Evolutionary conservation across 1,140 invertebrate genomes (phyloP).

Genomic region (Microplitis mediator): DNA sequence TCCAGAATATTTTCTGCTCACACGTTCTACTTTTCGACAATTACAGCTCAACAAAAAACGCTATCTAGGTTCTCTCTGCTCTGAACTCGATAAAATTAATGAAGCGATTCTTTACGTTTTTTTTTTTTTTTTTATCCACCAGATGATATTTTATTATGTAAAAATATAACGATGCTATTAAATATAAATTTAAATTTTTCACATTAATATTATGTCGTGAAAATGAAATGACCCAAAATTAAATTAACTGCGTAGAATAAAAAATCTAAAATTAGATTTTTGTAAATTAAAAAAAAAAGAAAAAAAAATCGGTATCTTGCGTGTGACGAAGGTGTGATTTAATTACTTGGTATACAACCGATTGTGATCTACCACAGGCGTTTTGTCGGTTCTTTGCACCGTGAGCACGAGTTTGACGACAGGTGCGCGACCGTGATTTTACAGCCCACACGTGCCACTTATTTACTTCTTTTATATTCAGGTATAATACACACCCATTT

Average conservation of each 20-base stretch:
- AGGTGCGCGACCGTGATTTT: conserved; percentile 29
- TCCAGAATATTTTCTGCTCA: neutral
- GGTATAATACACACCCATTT: no score
- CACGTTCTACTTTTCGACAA: neutral
- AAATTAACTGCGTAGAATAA: neutral
- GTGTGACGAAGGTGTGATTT: conserved; percentile 31
- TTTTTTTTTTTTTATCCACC: no score
- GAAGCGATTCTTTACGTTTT: no score
- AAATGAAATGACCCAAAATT: no score
- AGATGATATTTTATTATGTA: no score
- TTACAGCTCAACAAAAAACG: neutral
- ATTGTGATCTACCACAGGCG: conserved; percentile 38
- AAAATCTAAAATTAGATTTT: no score
- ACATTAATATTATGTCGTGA: no score
- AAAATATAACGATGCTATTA: no score
- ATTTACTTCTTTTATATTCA: no score
- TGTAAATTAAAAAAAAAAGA: no score
- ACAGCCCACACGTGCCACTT: conserved; percentile 25
- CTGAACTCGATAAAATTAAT: neutral
- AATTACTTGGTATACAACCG: conserved; percentile 35
- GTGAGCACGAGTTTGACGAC: neutral
- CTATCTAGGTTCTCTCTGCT: neutral
- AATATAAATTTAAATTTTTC: no score
- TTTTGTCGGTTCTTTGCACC: conserved; percentile 35
- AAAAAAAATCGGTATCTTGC: neutral